These are phyloP conservation scores for Rhamnusium bicolor DNA, from an alignment of 2,888 invertebrate species.

Conservation along the genomic window DNA sequence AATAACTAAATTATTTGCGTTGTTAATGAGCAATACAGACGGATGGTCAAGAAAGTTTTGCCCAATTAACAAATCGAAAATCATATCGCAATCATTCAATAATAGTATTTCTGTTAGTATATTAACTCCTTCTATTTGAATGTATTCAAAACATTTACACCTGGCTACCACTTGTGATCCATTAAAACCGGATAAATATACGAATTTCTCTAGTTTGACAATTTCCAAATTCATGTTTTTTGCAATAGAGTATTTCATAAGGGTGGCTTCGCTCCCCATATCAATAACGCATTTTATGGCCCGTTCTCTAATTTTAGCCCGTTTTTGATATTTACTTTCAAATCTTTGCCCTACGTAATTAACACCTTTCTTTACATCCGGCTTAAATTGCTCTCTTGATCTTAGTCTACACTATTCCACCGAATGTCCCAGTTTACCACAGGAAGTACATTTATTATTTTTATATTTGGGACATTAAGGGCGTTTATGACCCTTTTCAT, in stretches of 20 bases:
- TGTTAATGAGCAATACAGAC: constrained; percentile 9
- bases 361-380: background rate
- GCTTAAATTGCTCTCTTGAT: background rate
- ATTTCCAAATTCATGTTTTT: background rate
- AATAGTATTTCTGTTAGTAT: constrained; percentile 10
- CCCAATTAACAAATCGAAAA: constrained; percentile 5
- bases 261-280: background rate
- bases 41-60: constrained; percentile 15
- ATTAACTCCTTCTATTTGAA: background rate
- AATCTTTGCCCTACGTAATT: background rate
- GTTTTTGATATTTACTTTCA: constrained; percentile 1
- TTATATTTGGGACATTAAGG: background rate
- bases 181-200: background rate
- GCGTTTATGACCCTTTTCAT: background rate
- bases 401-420: constrained; percentile 1
- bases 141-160: background rate
- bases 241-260: constrained; percentile 10
- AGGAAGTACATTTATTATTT: background rate
- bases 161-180: background rate
- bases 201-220: background rate
- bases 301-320: background rate
- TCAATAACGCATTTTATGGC: constrained; percentile 7
- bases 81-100: background rate
- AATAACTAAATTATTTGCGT: background rate
- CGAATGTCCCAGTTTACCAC: background rate